Conservation (phyloP, 1,140 invertebrate genomes). For the Acarapis woodi region DNA sequence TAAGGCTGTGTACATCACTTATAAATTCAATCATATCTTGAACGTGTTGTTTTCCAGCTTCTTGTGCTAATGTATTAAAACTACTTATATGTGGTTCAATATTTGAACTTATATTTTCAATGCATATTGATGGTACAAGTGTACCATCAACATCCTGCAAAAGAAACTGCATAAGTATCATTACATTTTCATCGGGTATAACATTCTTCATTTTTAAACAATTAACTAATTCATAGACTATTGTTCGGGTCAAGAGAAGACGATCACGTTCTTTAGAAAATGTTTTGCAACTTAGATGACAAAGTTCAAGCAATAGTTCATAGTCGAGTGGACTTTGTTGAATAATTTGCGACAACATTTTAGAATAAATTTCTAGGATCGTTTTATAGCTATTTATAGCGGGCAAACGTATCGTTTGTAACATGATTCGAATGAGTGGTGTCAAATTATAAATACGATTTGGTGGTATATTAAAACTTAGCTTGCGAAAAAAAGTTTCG, state of each 20-base stretch:
- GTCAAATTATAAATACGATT: slow-evolving; percentile 32
- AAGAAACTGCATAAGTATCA: slow-evolving; percentile 50
- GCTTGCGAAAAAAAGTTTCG: slow-evolving; percentile 51
- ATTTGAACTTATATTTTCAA: slow-evolving; percentile 17
- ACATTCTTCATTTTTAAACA: slow-evolving; percentile 77
- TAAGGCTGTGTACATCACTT: slow-evolving; percentile 78
- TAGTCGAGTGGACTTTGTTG: slow-evolving; percentile 63
- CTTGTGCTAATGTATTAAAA: slow-evolving; percentile 48
- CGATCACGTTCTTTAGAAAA: slow-evolving; percentile 56
- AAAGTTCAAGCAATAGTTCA: slow-evolving; percentile 53
- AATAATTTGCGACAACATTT: slow-evolving; percentile 62
- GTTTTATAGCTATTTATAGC: slow-evolving; percentile 19
- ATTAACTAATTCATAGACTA: slow-evolving; percentile 75
- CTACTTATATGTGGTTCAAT: slow-evolving; percentile 1
- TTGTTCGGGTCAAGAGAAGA: slow-evolving; percentile 51
- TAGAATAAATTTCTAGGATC: slow-evolving; percentile 79
- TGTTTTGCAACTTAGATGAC: slow-evolving; percentile 46
- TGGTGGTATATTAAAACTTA: slow-evolving; percentile 37
- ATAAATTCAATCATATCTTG: slow-evolving; percentile 84
- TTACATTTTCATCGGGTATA: slow-evolving; percentile 72
- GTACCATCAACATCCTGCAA: slow-evolving; percentile 43
- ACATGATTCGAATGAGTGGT: slow-evolving; percentile 51
- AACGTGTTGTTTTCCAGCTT: slow-evolving; percentile 68
- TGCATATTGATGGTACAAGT: slow-evolving; percentile 28
- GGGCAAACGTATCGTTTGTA: slow-evolving; percentile 34